phyloP scores from a whole-genome alignment of 2,113 vertebrate genomes.

The Pteruthius melanotis region DNA sequence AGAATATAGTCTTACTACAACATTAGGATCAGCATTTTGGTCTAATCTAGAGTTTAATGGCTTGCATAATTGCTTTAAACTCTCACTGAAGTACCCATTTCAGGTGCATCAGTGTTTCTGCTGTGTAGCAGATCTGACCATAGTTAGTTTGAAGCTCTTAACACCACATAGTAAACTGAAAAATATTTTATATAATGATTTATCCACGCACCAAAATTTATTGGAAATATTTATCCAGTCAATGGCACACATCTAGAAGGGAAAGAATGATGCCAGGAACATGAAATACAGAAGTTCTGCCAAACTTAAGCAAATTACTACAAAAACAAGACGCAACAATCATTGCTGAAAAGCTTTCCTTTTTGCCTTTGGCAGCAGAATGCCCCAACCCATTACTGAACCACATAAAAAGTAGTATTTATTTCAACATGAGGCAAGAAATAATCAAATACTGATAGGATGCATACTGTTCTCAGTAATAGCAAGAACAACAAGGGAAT shows the following conservation, averaged over 20 bases:
- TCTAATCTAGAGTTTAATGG: neutral
- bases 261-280: neutral
- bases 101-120: neutral
- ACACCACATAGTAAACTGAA: neutral
- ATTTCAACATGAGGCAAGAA: neutral
- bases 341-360: neutral
- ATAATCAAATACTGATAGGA: neutral
- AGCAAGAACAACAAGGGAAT: neutral
- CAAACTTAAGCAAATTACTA: neutral
- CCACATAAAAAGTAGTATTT: neutral
- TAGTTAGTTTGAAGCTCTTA: neutral
- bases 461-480: neutral
- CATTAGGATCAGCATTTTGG: neutral
- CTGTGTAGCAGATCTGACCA: neutral
- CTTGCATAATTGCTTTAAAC: neutral
- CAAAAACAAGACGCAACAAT: neutral
- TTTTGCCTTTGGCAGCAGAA: neutral
- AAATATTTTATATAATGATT: neutral
- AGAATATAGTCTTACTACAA: neutral
- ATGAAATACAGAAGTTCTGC: neutral
- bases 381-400: neutral
- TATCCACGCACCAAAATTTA: neutral
- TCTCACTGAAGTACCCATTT: neutral
- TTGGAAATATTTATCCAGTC: neutral
- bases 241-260: neutral